phyloP scores from a whole-genome alignment of 2,797 vertebrate genomes.

The Alosa sapidissima region DNA sequence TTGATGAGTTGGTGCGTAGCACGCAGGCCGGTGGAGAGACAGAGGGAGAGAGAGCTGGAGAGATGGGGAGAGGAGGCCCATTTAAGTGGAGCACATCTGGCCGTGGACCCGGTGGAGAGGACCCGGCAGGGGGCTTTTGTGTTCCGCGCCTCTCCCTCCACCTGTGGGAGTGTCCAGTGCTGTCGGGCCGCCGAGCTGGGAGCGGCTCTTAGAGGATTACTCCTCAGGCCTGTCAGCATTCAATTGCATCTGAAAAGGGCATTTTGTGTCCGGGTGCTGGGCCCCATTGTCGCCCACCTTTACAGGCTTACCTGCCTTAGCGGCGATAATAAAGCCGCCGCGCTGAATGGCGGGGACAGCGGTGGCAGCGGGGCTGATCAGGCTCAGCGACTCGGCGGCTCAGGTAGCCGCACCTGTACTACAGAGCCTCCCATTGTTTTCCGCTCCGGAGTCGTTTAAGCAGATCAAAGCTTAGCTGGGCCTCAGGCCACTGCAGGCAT shows the following conservation, averaged over 20 bases:
- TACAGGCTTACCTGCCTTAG: conserved; percentile 72
- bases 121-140: conserved; percentile 21
- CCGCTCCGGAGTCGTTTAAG: conserved; percentile 71
- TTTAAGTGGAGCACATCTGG: conserved; percentile 36
- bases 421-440: conserved; percentile 67
- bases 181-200: conserved; percentile 31
- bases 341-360: conserved; percentile 61
- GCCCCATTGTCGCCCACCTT: conserved; percentile 58
- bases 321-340: conserved; percentile 65
- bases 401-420: conserved; percentile 75
- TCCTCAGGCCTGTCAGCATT: conserved; percentile 58
- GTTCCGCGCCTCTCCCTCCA: conserved; percentile 29
- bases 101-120: not conserved
- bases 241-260: conserved; percentile 69
- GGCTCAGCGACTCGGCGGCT: conserved; percentile 60
- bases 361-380: conserved; percentile 57
- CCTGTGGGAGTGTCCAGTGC: conserved; percentile 53
- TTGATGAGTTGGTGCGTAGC: conserved; percentile 71
- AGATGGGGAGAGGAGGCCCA: conserved; percentile 22
- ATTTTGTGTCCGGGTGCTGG: conserved; percentile 62
- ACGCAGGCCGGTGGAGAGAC: conserved; percentile 41
- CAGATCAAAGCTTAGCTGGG: conserved; percentile 74
- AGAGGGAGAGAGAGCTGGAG: conserved; percentile 1
- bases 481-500: conserved; percentile 71
- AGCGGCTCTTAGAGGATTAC: conserved; percentile 59